Percentiles rank a stretch among this genome's conserved stretches.
phyloP scores from a whole-genome alignment of 2,113 vertebrate species.

The Centropristis striata region DNA sequence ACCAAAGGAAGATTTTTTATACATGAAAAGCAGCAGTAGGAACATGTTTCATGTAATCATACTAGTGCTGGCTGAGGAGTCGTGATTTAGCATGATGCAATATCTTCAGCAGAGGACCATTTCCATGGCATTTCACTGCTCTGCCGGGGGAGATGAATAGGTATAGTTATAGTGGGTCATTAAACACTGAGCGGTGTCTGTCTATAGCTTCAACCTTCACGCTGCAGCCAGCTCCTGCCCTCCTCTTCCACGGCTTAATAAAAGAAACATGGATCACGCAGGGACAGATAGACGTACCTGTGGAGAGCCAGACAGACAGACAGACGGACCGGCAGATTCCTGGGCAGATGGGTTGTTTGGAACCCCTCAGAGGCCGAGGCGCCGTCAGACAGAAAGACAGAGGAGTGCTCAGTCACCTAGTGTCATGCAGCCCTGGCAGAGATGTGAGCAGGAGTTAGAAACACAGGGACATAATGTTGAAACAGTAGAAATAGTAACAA shows the following conservation, averaged over 20 bases:
- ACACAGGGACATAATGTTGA: not conserved
- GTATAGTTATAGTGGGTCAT: slow-evolving; percentile 79
- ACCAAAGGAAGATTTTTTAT: slow-evolving; percentile 20
- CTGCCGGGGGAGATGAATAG: slow-evolving; percentile 75
- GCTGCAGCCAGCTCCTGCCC: slow-evolving; percentile 61
- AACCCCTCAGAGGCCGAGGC: slow-evolving; percentile 33
- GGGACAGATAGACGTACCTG: slow-evolving; percentile 72
- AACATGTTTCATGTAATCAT: slow-evolving; percentile 27
- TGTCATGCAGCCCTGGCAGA: slow-evolving; percentile 16
- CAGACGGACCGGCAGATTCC: slow-evolving; percentile 63
- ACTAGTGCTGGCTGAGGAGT: slow-evolving; percentile 24
- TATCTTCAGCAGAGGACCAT: slow-evolving; percentile 57
- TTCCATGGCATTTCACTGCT: slow-evolving; percentile 58
- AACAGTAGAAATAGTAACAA: not conserved
- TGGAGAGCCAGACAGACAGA: slow-evolving; percentile 66
- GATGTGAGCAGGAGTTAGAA: not conserved
- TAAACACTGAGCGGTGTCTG: slow-evolving; percentile 74
- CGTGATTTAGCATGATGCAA: slow-evolving; percentile 55
- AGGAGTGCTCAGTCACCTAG: slow-evolving; percentile 23
- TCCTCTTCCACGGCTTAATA: slow-evolving; percentile 54
- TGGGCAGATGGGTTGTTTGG: slow-evolving; percentile 71
- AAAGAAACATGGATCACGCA: slow-evolving; percentile 61
- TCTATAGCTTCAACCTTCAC: slow-evolving; percentile 80
- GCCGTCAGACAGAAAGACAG: slow-evolving; percentile 45
- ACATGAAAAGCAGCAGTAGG: slow-evolving; percentile 22